Conservation (phyloP, 2,888 invertebrate genomes). For the Melikaiella ostensackeni region DNA sequence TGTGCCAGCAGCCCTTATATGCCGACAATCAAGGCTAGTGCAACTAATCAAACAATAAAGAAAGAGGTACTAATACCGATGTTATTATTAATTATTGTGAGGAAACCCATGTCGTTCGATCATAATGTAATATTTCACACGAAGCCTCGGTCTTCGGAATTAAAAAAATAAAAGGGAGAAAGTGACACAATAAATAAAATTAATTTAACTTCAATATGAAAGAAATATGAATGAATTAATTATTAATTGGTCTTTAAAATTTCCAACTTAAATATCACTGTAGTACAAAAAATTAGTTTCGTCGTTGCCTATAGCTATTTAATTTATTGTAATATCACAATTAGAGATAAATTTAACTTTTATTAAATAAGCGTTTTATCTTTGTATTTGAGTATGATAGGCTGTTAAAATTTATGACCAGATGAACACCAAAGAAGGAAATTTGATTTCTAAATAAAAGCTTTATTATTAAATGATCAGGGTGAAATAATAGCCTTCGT, state of each 20-base stretch:
- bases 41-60: conserved; percentile 76
- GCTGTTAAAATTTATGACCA: not conserved
- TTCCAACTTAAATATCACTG: not conserved
- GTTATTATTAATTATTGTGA: conserved; percentile 54
- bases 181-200: conserved; percentile 38
- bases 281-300: conserved; percentile 6
- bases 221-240: not conserved
- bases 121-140: conserved; percentile 42
- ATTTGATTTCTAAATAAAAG: conserved; percentile 1
- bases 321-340: not conserved
- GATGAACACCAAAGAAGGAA: not conserved
- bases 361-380: not conserved
- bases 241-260: not conserved
- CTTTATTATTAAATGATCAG: conserved; percentile 18
- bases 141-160: conserved; percentile 33
- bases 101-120: conserved; percentile 51
- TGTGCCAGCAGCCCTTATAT: conserved; percentile 74
- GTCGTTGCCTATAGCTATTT: not conserved
- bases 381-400: not conserved
- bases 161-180: not conserved
- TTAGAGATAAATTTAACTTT: not conserved
- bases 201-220: conserved; percentile 41
- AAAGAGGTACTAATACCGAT: conserved; percentile 52
- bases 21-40: conserved; percentile 78
- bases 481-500: conserved; percentile 17